Conservation (phyloP, 37 sponge, comb jelly and placozoan species). For the Halisarca cf. caerulea region DNA sequence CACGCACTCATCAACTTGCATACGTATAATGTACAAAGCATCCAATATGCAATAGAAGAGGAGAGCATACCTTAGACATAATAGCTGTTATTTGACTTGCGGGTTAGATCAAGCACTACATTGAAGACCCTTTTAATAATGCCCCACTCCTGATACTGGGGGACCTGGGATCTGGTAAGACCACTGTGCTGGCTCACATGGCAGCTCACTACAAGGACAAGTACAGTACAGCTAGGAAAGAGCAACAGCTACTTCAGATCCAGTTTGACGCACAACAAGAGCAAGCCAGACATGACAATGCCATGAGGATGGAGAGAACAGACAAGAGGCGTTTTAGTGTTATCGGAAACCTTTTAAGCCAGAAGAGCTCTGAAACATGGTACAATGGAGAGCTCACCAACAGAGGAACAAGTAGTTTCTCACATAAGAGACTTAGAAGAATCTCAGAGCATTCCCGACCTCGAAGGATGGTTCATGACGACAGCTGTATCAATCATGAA, state of each 20-base stretch:
- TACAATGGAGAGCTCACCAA: too few species aligned
- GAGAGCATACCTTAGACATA: too few species aligned
- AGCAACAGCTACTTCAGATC: not conserved
- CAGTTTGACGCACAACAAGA: not conserved
- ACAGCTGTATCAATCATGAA: not conserved
- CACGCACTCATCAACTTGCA: not conserved
- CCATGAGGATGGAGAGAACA: not conserved
- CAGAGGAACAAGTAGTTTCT: not conserved
- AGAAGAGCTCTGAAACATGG: too few species aligned
- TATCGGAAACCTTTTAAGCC: not conserved
- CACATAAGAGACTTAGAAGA: not conserved
- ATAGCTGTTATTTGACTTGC: too few species aligned
- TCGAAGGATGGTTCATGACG: not conserved
- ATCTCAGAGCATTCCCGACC: not conserved
- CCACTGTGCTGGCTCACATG: slow-evolving; percentile 32
- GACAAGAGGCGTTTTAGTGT: not conserved
- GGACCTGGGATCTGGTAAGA: slow-evolving; percentile 39
- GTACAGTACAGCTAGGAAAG: not conserved
- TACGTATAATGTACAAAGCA: not conserved
- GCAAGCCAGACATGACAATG: not conserved
- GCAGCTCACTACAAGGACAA: not conserved
- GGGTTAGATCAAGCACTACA: slow-evolving; percentile 37
- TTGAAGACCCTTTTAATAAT: not conserved
- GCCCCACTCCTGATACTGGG: slow-evolving; percentile 40
- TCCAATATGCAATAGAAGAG: too few species aligned